Base-by-base conservation (phyloP, 2,888 invertebrate genomes). In the Baccha elongata region DNA sequence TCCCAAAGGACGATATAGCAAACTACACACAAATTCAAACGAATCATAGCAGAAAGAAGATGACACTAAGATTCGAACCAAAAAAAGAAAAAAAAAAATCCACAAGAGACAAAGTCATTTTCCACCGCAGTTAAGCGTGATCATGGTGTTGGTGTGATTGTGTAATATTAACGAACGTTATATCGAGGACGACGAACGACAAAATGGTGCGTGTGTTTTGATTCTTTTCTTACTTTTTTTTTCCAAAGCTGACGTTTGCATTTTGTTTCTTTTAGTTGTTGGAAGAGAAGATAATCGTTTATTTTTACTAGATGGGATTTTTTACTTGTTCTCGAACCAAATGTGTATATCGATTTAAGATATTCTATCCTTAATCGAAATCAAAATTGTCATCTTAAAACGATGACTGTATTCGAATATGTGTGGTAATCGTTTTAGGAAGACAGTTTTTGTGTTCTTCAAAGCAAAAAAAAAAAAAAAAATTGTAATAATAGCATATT, bases 101-200 rank as follows among this genome's bases (percentile, higher is more conserved):
- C 40, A 46, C n/a, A 53, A 23, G 29, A 29, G 29, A 48, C 26
- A 55, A 73, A 48, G 6, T 29, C 8, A 46, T 55, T 73, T 37
- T 37, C 37, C 46, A 64, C 35, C 42, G 26, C 42, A 42, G 23
- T 40, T 58, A 40, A 48, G n/a, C 10, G 15, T 29, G 46, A 46
- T 19, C 65, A 44, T 58, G n/a, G 48, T 69, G 29, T 58, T n/a
- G n/a, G 5, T 65, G 5, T 65, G 55, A 37, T 55, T 44, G 50
- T 68, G 60, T 68, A 17, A 2, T 35, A 53, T 53, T 35, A 55
- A 72, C 35, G 23, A 53, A 62, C 44, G 23, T 13, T 32, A n/a
- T 44, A 60, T 52, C 52, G 52, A 44, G 52, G 32, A 23, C 6
- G 52, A 42, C 17, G n/a, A 37, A 50, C 15, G 50, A 15, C 19